Evolutionary conservation across 2,888 invertebrate species (phyloP).

Genomic region (Scaptomyza cyrtandrae): DNA sequence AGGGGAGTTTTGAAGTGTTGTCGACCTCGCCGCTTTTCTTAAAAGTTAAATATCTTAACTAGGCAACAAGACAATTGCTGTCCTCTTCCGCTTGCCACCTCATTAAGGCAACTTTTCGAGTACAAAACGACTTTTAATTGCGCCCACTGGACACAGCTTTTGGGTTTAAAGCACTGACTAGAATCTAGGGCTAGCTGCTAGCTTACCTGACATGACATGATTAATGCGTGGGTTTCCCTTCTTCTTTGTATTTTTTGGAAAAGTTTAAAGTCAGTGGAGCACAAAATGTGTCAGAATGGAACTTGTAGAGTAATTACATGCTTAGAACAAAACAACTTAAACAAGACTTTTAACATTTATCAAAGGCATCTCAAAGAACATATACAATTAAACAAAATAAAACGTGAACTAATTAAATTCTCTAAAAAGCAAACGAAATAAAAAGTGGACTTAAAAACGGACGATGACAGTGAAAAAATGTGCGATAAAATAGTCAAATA

Average conservation of each 20-base stretch:
- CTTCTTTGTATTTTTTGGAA: not conserved
- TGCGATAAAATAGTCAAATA: constrained; percentile 21
- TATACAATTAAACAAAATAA: constrained; percentile 22
- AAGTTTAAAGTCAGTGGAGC: constrained; percentile 45
- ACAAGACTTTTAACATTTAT: constrained; percentile 68
- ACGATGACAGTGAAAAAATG: constrained; percentile 22
- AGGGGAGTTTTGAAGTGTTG: constrained; percentile 2
- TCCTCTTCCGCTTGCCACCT: constrained; percentile 72
- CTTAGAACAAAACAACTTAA: constrained; percentile 43
- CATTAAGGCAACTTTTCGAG: constrained; percentile 63
- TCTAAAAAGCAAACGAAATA: constrained; percentile 1
- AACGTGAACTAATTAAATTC: constrained; percentile 65
- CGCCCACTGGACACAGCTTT: constrained; percentile 61
- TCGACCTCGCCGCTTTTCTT: constrained; percentile 7
- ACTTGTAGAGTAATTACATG: constrained; percentile 53
- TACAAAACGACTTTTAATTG: constrained; percentile 74
- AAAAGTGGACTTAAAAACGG: constrained; percentile 24
- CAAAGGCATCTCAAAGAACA: constrained; percentile 24
- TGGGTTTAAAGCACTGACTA: not conserved
- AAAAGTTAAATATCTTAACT: constrained; percentile 51
- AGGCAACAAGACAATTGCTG: constrained; percentile 40
- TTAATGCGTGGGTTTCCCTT: constrained; percentile 53
- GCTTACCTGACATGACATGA: constrained; percentile 50
- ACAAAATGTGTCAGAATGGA: constrained; percentile 43
- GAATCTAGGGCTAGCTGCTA: constrained; percentile 6